Evolutionary conservation across 1,140 invertebrate species (phyloP), one percentile per base, ranked within the genome.

Genomic region (Dryas iulia): DNA sequence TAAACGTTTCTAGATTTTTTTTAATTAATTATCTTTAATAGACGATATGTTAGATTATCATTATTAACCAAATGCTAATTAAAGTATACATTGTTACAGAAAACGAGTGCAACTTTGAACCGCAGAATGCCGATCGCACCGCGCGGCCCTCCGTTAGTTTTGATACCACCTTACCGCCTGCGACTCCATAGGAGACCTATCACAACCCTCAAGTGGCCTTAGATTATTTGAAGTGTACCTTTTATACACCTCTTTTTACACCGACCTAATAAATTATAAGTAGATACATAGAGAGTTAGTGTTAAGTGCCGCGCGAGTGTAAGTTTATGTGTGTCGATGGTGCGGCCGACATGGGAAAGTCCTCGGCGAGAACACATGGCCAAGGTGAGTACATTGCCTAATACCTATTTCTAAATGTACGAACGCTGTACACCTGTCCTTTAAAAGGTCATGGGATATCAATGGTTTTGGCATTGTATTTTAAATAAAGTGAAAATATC

Each of bases 321-420:
- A 30, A 30, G 85, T 82, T 72, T 84, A 83, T 82, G 86, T 83
- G 87, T 83, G 87, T 86, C 79, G 85, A 91, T 91, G 89, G 87
- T 91, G 85, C 85, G 89, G 84, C 84, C 90, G 90, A 91, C 90
- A 92, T 92, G 90, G 91, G 91, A 92, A 92, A 92, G 79, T 92
- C 90, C 86, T 92, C 90, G 83, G 90, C 89, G 78, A 92, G 87
- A 91, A 92, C 91, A 92, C 90, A 92, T 87, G 90, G 90, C 73
- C 90, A 92, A 91, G 91, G 91, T 92, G 76, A 91, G 91, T 88
- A 66, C 62, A 52, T 53, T 59, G 52, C 5, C 59, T 30, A 58
- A 70, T 72, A 67, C 72, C 66, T 69, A 59, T 68, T 60, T 56
- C 47, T 14, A 61, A 66, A 47, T 18, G 14, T 47, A 21, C 18